phyloP scores from a whole-genome alignment of 2,797 vertebrate genomes.

The Meriones psammophilus region DNA sequence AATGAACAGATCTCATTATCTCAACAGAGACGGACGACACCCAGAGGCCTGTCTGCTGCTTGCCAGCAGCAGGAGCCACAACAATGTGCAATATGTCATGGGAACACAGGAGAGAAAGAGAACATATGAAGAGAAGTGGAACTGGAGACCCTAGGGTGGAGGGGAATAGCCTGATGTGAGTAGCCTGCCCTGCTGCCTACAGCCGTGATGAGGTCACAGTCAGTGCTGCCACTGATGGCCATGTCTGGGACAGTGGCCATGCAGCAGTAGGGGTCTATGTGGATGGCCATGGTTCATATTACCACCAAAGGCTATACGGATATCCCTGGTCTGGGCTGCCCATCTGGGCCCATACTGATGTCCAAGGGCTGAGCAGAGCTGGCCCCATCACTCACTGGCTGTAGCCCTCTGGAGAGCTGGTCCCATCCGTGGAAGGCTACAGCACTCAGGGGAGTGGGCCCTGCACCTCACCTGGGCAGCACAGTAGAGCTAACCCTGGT shows the following conservation, averaged over 20 bases:
- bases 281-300: not conserved
- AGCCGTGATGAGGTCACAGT: not conserved
- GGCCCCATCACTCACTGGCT: not conserved
- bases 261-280: not conserved
- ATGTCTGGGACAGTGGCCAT: not conserved
- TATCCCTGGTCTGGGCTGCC: not conserved
- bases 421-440: not conserved
- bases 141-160: not conserved
- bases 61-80: not conserved
- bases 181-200: not conserved
- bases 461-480: not conserved
- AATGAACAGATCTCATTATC: not conserved
- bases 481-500: not conserved
- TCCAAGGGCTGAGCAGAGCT: not conserved
- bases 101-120: not conserved
- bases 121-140: not conserved
- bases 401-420: not conserved
- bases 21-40: not conserved
- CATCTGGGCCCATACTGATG: not conserved
- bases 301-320: not conserved
- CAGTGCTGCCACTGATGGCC: not conserved
- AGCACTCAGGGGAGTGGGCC: not conserved
- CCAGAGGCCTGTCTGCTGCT: not conserved
- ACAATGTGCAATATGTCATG: not conserved
- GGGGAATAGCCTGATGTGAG: not conserved